Conservation (phyloP, 2,797 vertebrate genomes). For the Phoeniculus purpureus region DNA sequence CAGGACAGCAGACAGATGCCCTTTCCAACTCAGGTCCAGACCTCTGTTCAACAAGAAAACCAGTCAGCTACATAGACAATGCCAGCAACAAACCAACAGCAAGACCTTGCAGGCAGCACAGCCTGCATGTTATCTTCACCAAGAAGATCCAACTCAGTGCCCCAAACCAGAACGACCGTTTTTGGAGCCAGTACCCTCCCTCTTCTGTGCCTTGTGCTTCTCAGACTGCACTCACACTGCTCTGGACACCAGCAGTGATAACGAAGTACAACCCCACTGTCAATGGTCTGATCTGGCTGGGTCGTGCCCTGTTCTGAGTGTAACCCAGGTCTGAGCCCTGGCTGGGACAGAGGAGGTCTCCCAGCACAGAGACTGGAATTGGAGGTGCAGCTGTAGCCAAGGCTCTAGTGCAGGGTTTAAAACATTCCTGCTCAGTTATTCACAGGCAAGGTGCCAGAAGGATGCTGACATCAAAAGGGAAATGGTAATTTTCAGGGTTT, state of each 20-base stretch:
- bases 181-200: neutral
- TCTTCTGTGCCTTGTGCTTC: neutral
- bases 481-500: slow-evolving; percentile 34
- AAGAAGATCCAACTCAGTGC: accelerated
- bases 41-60: neutral
- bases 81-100: accelerated
- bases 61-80: accelerated
- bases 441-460: slow-evolving; percentile 13
- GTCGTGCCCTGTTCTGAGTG: accelerated
- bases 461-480: slow-evolving; percentile 20
- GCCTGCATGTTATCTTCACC: accelerated
- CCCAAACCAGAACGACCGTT: neutral
- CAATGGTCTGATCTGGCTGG: accelerated
- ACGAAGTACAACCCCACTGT: neutral
- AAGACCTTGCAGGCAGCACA: neutral
- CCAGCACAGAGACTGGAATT: accelerated
- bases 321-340: neutral
- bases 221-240: accelerated
- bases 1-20: neutral
- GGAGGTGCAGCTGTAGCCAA: neutral
- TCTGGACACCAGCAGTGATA: accelerated
- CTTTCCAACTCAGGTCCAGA: neutral
- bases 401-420: neutral
- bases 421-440: neutral
- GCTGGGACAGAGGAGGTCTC: neutral